Conservation (phyloP, 2,113 vertebrate species). For the Nesogale talazaci region DNA sequence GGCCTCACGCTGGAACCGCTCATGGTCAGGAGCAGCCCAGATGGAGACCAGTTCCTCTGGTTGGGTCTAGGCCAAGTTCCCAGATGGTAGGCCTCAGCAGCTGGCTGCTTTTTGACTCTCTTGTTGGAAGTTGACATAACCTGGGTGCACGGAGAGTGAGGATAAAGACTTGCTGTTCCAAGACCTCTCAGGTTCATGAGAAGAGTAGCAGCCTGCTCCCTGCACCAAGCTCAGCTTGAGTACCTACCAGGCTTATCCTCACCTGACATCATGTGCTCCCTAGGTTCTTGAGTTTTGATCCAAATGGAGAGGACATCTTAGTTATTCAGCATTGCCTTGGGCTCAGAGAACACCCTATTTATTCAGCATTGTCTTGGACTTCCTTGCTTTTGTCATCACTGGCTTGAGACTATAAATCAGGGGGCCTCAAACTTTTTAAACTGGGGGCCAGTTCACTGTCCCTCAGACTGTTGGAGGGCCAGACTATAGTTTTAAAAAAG, state of each 20-base stretch:
- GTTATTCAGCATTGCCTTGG: not conserved
- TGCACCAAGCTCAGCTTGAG: not conserved
- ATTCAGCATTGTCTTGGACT: not conserved
- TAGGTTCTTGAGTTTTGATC: not conserved
- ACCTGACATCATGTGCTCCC: not conserved
- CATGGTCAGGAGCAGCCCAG: not conserved
- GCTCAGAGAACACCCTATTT: not conserved
- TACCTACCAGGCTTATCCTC: not conserved
- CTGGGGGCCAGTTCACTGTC: too few species aligned
- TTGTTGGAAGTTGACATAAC: slow-evolving; percentile 31
- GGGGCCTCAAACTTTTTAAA: too few species aligned
- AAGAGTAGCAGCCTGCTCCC: not conserved
- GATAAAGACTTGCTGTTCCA: not conserved
- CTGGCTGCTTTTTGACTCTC: not conserved
- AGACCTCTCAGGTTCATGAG: not conserved
- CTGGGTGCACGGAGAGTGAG: not conserved
- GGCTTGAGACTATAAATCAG: not conserved
- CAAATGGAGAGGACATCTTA: not conserved
- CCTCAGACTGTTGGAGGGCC: too few species aligned
- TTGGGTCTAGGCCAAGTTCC: not conserved
- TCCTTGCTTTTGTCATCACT: not conserved
- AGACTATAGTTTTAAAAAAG: too few species aligned
- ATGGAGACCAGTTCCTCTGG: slow-evolving; percentile 25
- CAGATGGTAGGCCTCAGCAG: not conserved
- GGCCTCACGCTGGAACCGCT: slow-evolving; percentile 38